phyloP scores from a whole-genome alignment of 2,888 invertebrate species.

The Platynereis dumerilii region DNA sequence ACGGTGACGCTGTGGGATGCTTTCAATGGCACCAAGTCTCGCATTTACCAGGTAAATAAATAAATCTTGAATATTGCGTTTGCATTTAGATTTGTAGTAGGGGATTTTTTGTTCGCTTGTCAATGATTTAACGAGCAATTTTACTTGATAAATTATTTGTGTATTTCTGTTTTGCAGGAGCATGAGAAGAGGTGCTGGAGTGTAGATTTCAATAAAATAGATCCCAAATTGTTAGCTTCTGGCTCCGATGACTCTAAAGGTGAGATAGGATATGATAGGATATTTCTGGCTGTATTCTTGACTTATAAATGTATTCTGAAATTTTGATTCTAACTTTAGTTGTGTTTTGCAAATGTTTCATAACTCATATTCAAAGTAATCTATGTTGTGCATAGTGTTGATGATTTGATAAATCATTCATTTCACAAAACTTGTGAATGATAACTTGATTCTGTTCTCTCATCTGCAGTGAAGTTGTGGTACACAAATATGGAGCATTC shows the following conservation, averaged over 20 bases:
- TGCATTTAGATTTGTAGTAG: too few relatives aligned
- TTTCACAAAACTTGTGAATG: too few relatives aligned
- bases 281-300: too few relatives aligned
- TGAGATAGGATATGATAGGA: too few relatives aligned
- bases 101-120: too few relatives aligned
- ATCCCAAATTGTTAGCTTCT: slow-evolving; percentile 87
- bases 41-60: slow-evolving; percentile 71
- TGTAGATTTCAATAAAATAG: slow-evolving; percentile 91
- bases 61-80: too few relatives aligned
- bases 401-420: background rate
- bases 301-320: background rate
- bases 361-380: background rate
- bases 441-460: too few relatives aligned
- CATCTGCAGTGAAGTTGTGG: slow-evolving; percentile 81
- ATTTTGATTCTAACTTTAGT: background rate
- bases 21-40: slow-evolving; percentile 70
- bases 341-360: background rate
- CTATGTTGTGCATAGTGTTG: background rate
- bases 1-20: slow-evolving; percentile 94
- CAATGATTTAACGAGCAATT: too few relatives aligned
- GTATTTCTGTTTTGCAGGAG: slow-evolving; percentile 36
- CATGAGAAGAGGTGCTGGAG: slow-evolving; percentile 97
- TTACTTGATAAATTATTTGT: too few relatives aligned
- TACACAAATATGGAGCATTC: slow-evolving; percentile 85
- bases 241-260: slow-evolving; percentile 88